phyloP scores from a whole-genome alignment of 2,113 vertebrate species.

The Oryzias javanicus region DNA sequence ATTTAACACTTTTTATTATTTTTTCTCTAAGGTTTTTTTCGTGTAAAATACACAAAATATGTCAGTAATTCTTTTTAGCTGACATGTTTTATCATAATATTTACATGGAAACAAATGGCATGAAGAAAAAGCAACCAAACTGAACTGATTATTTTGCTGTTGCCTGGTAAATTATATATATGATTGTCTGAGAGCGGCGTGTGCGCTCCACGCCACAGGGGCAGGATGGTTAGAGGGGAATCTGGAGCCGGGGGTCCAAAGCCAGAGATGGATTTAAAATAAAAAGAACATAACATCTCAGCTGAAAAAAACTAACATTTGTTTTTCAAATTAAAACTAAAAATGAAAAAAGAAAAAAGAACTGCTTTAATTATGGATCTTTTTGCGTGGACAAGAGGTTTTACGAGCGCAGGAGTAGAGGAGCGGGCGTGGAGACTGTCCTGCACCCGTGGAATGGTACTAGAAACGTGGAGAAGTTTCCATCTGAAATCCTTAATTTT shows the following conservation, averaged over 20 bases:
- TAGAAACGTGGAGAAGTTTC: too few relatives aligned
- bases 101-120: constrained; percentile 28
- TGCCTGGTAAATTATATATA: constrained; percentile 7
- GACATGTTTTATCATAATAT: constrained; percentile 24
- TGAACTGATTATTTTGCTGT: constrained; percentile 13
- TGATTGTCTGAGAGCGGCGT: constrained; percentile 25
- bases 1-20: constrained; percentile 31
- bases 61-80: constrained; percentile 11
- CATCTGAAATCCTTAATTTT: too few relatives aligned
- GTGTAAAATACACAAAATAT: constrained; percentile 21
- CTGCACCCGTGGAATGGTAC: too few relatives aligned
- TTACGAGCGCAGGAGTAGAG: too few relatives aligned
- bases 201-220: constrained; percentile 49
- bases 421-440: too few relatives aligned
- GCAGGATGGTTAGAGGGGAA: constrained; percentile 35
- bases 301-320: too few relatives aligned
- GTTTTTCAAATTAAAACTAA: too few relatives aligned
- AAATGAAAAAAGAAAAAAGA: too few relatives aligned
- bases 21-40: constrained; percentile 22
- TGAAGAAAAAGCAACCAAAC: not conserved
- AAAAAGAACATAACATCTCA: constrained; percentile 15
- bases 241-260: too few relatives aligned
- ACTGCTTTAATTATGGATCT: too few relatives aligned
- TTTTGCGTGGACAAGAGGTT: too few relatives aligned
- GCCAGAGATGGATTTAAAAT: constrained; percentile 41